phyloP scores from a whole-genome alignment of 2,113 vertebrate species.

The Argyrosomus japonicus region DNA sequence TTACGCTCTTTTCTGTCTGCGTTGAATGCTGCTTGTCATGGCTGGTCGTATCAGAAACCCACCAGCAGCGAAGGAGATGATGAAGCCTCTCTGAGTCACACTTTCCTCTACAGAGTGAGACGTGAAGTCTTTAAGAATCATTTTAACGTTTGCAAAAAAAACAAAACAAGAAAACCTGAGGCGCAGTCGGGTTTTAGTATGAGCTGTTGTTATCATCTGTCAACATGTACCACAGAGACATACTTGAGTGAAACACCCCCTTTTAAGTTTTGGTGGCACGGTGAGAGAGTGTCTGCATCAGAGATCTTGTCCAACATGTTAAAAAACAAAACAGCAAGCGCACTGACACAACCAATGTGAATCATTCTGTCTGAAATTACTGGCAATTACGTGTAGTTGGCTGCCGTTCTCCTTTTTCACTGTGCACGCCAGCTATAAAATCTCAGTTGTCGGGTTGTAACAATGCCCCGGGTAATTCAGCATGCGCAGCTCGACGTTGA shows the following conservation, averaged over 20 bases:
- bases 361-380: conserved; percentile 76
- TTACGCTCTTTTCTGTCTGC: conserved; percentile 25
- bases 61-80: background rate
- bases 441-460: conserved; percentile 51
- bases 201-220: conserved; percentile 33
- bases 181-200: background rate
- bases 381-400: conserved; percentile 70
- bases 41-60: conserved; percentile 22
- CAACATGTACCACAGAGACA: conserved; percentile 7
- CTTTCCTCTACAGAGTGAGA: conserved; percentile 26
- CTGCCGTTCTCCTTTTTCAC: conserved; percentile 58
- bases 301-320: conserved; percentile 22
- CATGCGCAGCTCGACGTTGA: conserved; percentile 50
- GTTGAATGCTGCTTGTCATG: conserved; percentile 4
- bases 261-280: background rate
- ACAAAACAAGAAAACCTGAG: background rate
- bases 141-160: background rate
- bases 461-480: conserved; percentile 46
- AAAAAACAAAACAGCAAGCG: conserved; percentile 39
- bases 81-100: conserved; percentile 35
- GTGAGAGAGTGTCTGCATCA: conserved; percentile 46
- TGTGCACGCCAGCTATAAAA: conserved; percentile 72
- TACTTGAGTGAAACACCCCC: background rate
- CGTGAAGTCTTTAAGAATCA: conserved; percentile 9
- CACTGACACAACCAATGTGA: conserved; percentile 66